Evolutionary conservation across 2,113 vertebrate species (phyloP), one percentile per base, ranked within the genome.

Genomic region (Sander lucioperca): DNA sequence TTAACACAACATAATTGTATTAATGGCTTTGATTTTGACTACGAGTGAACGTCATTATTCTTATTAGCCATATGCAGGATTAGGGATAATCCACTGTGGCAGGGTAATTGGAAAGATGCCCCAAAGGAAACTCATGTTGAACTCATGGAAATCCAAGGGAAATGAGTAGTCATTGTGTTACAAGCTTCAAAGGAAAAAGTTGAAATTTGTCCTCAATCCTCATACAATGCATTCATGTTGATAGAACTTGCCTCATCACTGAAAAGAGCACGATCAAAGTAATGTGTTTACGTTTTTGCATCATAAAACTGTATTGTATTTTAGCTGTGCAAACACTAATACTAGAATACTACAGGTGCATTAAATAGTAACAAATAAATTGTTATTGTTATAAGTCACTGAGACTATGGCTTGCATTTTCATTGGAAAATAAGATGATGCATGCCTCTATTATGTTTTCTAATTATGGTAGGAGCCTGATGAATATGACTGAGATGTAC

Each of bases 21-120:
- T 93, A 94, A 91, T 93, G 82, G 84, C 84, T 92, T 92, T 92
- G 86, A 89, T 91, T 94, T 89, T 82, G 86, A 90, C 89, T 91
- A 74, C 54, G 86, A 87, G 87, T 85, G 87, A 84, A 79, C 67
- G 73, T 85, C 80, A 92, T 94, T 94, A 95, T 93, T 94, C 83
- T 94, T 94, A 95, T 95, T 94, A 95, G 77, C 89, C 92, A 89
- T 88, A 89, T 92, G 88, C 90, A 93, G 92, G 94, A 94, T 95
- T 95, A 94, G 89, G 80, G 88, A 85, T 94, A 95, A 96, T 94
- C 92, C 91, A 78, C 88, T 87, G 83, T 92, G 87, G 90, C 79
- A 63, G 85, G 73, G 79, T 95, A 95, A 95, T 94, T 95, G 93
- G 94, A 94, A 93, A 90, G 86, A 90, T 90, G 86, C 92, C 93